Evolutionary conservation across 2,113 vertebrate species (phyloP), one percentile per base, ranked within the genome.

Genomic region (Clarias macrocephalus): DNA sequence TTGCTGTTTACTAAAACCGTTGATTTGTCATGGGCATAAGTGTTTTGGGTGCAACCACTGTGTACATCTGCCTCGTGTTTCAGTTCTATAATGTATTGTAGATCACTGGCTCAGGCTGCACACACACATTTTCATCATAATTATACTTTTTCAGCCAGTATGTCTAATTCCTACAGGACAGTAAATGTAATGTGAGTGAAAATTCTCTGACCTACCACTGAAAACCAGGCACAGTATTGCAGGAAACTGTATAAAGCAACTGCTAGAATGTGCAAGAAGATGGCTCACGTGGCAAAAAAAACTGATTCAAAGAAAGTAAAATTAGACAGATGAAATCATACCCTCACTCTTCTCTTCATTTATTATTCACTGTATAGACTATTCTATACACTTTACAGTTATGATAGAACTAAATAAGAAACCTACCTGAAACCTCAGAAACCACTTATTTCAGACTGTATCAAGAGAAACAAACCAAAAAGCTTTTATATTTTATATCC

Each of bases 241-340:
- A 80, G 30, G 21, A 42, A 21, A 57, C 56, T 80, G 60, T 68
- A 30, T 86, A 80, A 86, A 86, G 76, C 28, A 86, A 80, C 76
- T 86, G 85, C 62, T 80, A 52, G 75, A 80, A 86, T 80, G 63
- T 25, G 63, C 76, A 86, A 19, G 19, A 70, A 30, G 48, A 68
- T 86, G 63, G 30, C 56, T 86, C 59, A 57, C 70, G 21, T 86
- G 62, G 80, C 85, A 48, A 79, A 62, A 19, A n/a, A 60, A 68
- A 28, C 76, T 65, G 73, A n/a, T 85, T 76, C 25, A 85, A 2
- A 77, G 59, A 18, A 79, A 77, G 15, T 28, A 2, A 33, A 70
- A 63, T 21, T 7, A 70, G 28, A 70, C 33, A 30, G 30, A 13
- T 70, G 63, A 33, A 70, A 73, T 73, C 6, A 73, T 23, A 23